Evolutionary conservation across 2,113 vertebrate species (phyloP), one percentile per base, ranked within the genome.

Genomic region (Pipra filicauda): DNA sequence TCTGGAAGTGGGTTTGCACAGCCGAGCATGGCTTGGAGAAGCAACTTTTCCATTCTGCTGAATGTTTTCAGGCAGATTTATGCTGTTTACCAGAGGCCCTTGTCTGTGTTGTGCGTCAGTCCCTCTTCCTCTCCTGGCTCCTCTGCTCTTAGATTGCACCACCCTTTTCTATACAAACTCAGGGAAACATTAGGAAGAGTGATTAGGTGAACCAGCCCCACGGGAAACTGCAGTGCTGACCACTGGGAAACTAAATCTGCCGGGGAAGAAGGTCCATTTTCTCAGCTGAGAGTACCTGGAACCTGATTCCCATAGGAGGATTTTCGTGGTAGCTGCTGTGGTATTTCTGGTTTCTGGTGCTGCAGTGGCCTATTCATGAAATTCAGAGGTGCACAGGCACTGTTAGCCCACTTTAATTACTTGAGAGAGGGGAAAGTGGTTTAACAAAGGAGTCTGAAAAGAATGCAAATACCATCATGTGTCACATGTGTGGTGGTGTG

Each of bases 121-220:
- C n/a, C n/a, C 57, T 92, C 61, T 95, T 96, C 86, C 82, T 91
- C 46, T 95, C 70, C 86, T 91, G 96, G 83, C 90, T 96, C 49
- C 90, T 65, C 41, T 62, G 12, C 28, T 72, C 76, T 81, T 30
- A 10, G 59, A 77, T 86, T 94, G 65, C 41, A 0, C 62, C 83
- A 81, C 28, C 19, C 7, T 49, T 57, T 70, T 80, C 71, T 75
- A 59, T 15, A 71, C 73, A 91, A 65, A 65, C 57, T 49, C 67
- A 58, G 26, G 33, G 81, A 35, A 61, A 65, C 58, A 11, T 62
- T 8, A 66, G 70, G 57, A 92, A n/a, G 70, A 89, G 41, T 18
- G 31, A 86, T 75, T 31, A 65, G 59, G 73, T 89, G 91, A 93
- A 48, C 7, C 69, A 65, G 44, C 17, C 84, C 19, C 12, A 21